Base-by-base conservation (phyloP, 1,140 invertebrate species). In the Sitophilus oryzae region DNA sequence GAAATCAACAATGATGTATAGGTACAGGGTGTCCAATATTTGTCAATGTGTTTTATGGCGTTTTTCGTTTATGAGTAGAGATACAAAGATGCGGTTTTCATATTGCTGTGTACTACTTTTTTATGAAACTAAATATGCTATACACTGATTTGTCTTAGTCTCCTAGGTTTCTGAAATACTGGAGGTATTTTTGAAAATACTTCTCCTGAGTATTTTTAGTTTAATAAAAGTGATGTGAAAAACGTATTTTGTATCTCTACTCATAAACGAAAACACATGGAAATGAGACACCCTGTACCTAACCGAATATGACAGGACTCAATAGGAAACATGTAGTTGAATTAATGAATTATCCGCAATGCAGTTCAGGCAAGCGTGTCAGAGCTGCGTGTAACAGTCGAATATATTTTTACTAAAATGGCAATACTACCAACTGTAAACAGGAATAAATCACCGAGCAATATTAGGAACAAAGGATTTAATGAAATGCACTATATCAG, bases 401-500 rank as follows among this genome's bases (percentile, higher is more conserved):
- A 42, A 42, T 42, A 18, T 18, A 42, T 19, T 42, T 42, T n/a
- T n/a, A 9, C 40, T 15, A 42, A 42, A 42, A 42, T 42, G 18
- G 40, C 40, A 42, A 42, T 18, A 8, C 11, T 42, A 42, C 40
- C 16, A n/a, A n/a, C n/a, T n/a, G 19, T 42, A 42, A 42, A 42
- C 15, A 42, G 40, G n/a, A 42, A 42, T 42, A 42, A 42, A 42
- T 42, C 40, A 42, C 40, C 6, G 19, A 19, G 18, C 40, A 42
- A 19, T 42, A 42, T 21, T 42, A 42, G 40, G 6, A 42, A 19
- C 15, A 10, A 42, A 18, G 18, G 40, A 42, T 42, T 18, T 42
- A 42, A 42, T 42, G 15, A 42, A 42, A 42, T 20, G 40, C 40
- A 42, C 16, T 42, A 42, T 19, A 42, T 42, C 40, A 42, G 8